Evolutionary conservation across 2,113 vertebrate species (phyloP), one percentile per base, ranked within the genome.

Genomic region (Myxocyprinus asiaticus): DNA sequence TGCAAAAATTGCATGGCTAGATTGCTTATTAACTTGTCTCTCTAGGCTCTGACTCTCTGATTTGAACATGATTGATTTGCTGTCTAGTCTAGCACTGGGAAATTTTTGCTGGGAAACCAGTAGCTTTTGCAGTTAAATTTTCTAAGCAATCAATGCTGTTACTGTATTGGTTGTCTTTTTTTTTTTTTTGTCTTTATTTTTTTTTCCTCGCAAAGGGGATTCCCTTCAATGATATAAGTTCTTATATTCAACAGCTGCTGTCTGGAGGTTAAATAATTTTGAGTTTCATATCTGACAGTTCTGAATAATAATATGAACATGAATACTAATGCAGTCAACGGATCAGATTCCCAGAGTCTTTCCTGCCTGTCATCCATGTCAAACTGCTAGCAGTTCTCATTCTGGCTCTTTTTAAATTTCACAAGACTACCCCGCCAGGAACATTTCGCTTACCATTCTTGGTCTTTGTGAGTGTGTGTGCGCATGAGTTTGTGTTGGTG

Each of bases 361-460:
- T 33, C 22, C 22, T 33, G 22, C 22, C 44, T 58, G 61, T 65
- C 53, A 66, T 6, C 53, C 59, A 50, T 15, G 42, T 80, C 61
- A 67, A 47, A 48, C 43, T 4, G n/a, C 22, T 64, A 64, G 48
- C 58, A 10, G 43, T 42, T 77, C 48, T 62, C 17, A 17, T 65
- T 48, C 50, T 11, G 53, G 48, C 43, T 71, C 15, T 65, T 64
- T 66, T 6, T n/a, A 48, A 67, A 73, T 55, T 12, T 50, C 55
- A 17, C 43, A 59, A 71, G 17, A 72, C 69, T 64, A 22, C 15
- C 56, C 67, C 67, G 17, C 66, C 56, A 53, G 59, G 72, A 47
- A 53, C 12, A 12, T 74, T 80, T 79, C 42, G 67, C 14, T 59
- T 83, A 67, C 77, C 17, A 9, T 55, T 83, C 56, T 67, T 47